A percentile compares a stretch with the other conserved stretches of the same genome.
These are phyloP conservation scores for Ephialtes manifestator DNA, from an alignment of 2,888 invertebrate genomes.

Conservation along the genomic window DNA sequence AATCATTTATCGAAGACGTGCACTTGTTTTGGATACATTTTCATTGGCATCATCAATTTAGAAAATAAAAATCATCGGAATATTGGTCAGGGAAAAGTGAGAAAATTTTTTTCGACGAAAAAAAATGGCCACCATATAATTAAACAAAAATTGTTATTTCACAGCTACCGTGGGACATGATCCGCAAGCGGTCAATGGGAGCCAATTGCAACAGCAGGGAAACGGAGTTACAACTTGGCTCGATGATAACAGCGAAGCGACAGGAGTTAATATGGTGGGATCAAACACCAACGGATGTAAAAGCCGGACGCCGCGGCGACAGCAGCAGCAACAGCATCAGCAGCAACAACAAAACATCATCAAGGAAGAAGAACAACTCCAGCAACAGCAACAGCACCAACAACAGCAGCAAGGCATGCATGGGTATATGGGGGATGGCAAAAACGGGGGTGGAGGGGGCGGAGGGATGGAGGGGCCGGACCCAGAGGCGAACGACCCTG, in stretches of 20 bases:
- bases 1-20: too few relatives aligned
- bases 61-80: too few relatives aligned
- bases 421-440: conserved; percentile 82
- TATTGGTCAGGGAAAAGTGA: too few relatives aligned
- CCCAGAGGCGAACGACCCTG: conserved; percentile 97
- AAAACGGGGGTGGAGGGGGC: conserved; percentile 86
- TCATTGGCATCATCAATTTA: too few relatives aligned
- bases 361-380: conserved; percentile 54
- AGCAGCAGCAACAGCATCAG: conserved; percentile 67
- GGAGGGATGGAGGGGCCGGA: conserved; percentile 95
- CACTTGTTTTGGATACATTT: too few relatives aligned
- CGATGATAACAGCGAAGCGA: conserved; percentile 61
- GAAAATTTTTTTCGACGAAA: too few relatives aligned
- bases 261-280: conserved; percentile 62
- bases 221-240: conserved; percentile 54
- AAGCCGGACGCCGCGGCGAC: conserved; percentile 64
- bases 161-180: conserved; percentile 83
- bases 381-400: conserved; percentile 60
- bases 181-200: conserved; percentile 80
- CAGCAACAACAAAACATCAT: conserved; percentile 43
- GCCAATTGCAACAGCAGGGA: conserved; percentile 74
- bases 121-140: too few relatives aligned
- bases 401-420: conserved; percentile 65
- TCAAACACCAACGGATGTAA: conserved; percentile 65
- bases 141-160: conserved; percentile 43